phyloP scores from a whole-genome alignment of 1,140 invertebrate species.

The Drosophila kikkawai region DNA sequence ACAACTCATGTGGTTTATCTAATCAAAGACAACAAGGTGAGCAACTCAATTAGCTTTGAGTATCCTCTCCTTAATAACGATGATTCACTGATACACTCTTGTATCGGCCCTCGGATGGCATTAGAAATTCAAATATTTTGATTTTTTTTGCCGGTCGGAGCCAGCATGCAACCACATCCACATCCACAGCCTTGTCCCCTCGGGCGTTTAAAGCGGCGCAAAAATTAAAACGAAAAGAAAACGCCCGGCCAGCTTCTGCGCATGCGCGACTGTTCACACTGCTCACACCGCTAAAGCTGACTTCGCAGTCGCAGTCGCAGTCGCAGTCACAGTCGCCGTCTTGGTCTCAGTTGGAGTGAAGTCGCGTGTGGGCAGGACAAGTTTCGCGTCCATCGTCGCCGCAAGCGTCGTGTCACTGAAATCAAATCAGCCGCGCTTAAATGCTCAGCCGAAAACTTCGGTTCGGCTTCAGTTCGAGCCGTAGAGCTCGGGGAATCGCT shows the following conservation, averaged over 20 bases:
- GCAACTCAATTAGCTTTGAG: constrained; percentile 34
- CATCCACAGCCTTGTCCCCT: constrained; percentile 54
- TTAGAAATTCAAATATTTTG: constrained; percentile 83
- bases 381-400: constrained; percentile 63
- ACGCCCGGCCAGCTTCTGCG: constrained; percentile 46
- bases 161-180: constrained; percentile 59
- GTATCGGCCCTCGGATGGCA: constrained; percentile 63
- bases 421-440: constrained; percentile 81
- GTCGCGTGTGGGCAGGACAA: constrained; percentile 62
- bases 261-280: constrained; percentile 38
- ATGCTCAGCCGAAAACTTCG: constrained; percentile 78
- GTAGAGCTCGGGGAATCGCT: constrained; percentile 44
- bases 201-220: constrained; percentile 65
- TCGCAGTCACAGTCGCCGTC: constrained; percentile 30
- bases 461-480: constrained; percentile 50
- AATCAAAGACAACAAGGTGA: constrained; percentile 10
- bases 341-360: constrained; percentile 25
- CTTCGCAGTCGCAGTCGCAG: constrained; percentile 6
- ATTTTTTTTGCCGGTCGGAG: constrained; percentile 38
- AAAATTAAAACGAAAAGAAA: constrained; percentile 53
- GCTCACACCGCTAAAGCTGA: constrained; percentile 17
- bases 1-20: neutral
- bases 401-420: constrained; percentile 78
- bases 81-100: constrained; percentile 41
- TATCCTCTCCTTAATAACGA: neutral